Base-by-base conservation (phyloP, 2,888 invertebrate species). In the Patella caerulea region DNA sequence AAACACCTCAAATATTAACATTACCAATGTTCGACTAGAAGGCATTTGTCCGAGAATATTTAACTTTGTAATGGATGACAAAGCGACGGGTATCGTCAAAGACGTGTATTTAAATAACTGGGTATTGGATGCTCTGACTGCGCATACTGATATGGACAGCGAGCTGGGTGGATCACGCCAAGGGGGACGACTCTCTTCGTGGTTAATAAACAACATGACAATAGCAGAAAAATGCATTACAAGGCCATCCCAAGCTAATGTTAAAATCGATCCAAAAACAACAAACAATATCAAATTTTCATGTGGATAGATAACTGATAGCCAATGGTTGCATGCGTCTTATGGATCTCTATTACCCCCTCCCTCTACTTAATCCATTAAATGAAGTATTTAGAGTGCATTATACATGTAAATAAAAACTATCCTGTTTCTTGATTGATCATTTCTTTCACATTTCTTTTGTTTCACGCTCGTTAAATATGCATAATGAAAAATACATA, bases 81-180 rank as follows among this genome's bases (percentile, higher is more conserved):
- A 19, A 52, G 74, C 78, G 17, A 59, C 34, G 11, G 78, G 74
- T 2, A 72, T 56, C 4, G 24, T 71, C 29, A 53, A 45, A 55
- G 65, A 72, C 59, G 55, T 78, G n/a, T 54, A 52, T 19, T 71
- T 78, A 17, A n/a, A 29, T 15, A 73, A 74, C 71, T 56, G 70
- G 74, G 29, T 29, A 4, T 55, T 78, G 14, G 74, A 74, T 52
- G 71, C 72, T 5, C 78, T 65, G 71, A 59, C 72, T 19, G 52
- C 24, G 54, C n/a, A 53, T 9, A 59, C 74, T 70, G 72, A 65
- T n/a, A 5, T 77, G 15, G 72, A 72, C 53, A 78, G 74, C 74
- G 78, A 72, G 53, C 24, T 65, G 14, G 12, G 65, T 24, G 65
- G 65, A 24, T 19, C 65, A 12, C 24, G 24, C 3, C 14, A 24